Evolutionary conservation across 2,797 vertebrate species (phyloP).

Genomic region (Microchirus variegatus): DNA sequence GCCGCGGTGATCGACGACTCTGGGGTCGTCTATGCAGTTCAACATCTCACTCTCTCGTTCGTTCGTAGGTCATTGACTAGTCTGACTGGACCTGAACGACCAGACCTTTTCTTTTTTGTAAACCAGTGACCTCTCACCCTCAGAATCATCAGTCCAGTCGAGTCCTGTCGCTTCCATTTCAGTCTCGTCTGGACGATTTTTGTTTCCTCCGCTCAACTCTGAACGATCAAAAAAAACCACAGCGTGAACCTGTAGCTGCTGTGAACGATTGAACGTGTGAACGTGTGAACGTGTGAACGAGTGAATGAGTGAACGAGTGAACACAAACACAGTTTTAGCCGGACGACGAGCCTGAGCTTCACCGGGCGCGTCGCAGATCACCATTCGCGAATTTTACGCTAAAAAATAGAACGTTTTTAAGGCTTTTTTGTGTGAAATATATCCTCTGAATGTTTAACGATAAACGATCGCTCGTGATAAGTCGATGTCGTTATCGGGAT

Average conservation of each 20-base stretch:
- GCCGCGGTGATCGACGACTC: conserved; percentile 78
- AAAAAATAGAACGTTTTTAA: no score
- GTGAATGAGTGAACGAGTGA: background rate
- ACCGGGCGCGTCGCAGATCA: background rate
- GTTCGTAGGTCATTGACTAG: background rate
- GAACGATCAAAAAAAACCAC: conserved; percentile 35
- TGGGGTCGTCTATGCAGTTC: conserved; percentile 48
- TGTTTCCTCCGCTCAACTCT: background rate
- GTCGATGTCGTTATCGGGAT: no score
- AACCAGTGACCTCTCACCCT: conserved; percentile 6
- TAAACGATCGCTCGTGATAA: no score
- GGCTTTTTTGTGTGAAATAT: no score
- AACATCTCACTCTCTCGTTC: background rate
- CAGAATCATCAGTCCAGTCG: background rate
- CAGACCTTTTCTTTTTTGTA: background rate
- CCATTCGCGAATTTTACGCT: no score
- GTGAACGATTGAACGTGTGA: background rate
- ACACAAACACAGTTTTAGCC: no score
- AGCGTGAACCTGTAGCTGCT: background rate
- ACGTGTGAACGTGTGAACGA: background rate
- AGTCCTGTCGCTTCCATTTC: conserved; percentile 3
- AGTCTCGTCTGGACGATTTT: background rate
- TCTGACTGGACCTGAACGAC: background rate
- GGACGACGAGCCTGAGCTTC: no score
- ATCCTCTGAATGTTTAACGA: no score